These are phyloP conservation scores for Drosophila bocqueti DNA, from an alignment of 1,140 invertebrate species.

Conservation along the genomic window DNA sequence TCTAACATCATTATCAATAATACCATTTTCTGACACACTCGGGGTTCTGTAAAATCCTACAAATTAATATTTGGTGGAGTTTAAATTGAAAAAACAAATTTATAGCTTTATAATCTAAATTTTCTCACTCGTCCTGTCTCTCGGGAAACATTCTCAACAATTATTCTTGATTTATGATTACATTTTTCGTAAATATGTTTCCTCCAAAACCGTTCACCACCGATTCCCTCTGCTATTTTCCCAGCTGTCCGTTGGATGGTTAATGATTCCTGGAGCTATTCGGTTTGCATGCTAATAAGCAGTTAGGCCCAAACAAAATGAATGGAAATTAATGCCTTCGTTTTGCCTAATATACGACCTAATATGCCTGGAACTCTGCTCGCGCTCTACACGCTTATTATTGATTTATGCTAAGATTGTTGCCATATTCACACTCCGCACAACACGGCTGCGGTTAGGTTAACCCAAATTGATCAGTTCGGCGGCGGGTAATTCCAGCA, in stretches of 20 bases:
- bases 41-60: too few relatives aligned
- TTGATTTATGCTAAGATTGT: constrained; percentile 54
- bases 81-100: not conserved
- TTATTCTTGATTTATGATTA: constrained; percentile 15
- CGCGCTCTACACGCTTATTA: constrained; percentile 1
- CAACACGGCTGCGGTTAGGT: constrained; percentile 5
- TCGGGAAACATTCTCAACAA: not conserved
- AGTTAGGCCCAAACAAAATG: constrained; percentile 40
- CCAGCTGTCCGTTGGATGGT: constrained; percentile 14
- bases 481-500: constrained; percentile 43
- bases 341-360: constrained; percentile 43
- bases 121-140: not conserved
- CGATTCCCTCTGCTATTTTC: constrained; percentile 3
- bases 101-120: not conserved
- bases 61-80: too few relatives aligned
- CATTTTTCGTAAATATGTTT: constrained; percentile 6
- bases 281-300: constrained; percentile 59
- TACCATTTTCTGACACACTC: too few relatives aligned
- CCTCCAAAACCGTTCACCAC: not conserved
- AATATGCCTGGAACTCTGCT: constrained; percentile 14
- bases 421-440: constrained; percentile 11
- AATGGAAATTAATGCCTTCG: constrained; percentile 53
- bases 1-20: not conserved
- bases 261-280: constrained; percentile 41
- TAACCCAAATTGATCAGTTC: constrained; percentile 61